Conservation (phyloP, 2,113 vertebrate species). For the Brachypodius melanocephalos region DNA sequence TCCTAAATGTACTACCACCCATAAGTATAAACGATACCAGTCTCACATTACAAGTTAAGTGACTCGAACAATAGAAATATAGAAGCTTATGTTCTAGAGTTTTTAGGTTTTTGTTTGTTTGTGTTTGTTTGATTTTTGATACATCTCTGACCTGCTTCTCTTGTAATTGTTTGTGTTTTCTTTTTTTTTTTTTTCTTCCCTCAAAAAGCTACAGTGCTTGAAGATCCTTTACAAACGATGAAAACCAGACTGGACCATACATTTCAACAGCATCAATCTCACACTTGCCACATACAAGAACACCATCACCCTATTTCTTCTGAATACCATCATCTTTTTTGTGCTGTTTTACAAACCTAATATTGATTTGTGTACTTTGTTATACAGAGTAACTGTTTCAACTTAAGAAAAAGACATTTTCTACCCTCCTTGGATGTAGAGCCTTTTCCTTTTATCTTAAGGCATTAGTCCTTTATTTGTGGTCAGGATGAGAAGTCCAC, state of each 20-base stretch:
- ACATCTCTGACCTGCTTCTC: not conserved
- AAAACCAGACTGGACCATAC: not conserved
- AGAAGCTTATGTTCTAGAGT: not conserved
- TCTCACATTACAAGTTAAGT: not conserved
- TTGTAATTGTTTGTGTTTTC: not conserved
- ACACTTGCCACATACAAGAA: not conserved
- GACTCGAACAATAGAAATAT: not conserved
- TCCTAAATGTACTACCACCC: not conserved
- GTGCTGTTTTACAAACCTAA: not conserved
- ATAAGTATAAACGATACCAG: not conserved
- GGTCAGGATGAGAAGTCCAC: not conserved
- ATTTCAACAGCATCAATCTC: not conserved
- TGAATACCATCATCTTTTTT: accelerated
- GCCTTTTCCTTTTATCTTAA: not conserved
- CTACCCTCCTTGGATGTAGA: not conserved
- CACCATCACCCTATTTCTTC: not conserved
- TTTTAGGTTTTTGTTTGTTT: not conserved
- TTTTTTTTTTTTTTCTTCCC: too few relatives aligned
- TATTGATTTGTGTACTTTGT: not conserved
- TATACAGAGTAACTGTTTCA: not conserved
- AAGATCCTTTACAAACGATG: not conserved
- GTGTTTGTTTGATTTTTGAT: not conserved
- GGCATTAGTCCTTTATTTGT: not conserved
- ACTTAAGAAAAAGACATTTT: not conserved
- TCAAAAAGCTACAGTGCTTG: not conserved